Evolutionary conservation across 2,113 vertebrate genomes (phyloP).

Genomic region (Mustela nigripes): DNA sequence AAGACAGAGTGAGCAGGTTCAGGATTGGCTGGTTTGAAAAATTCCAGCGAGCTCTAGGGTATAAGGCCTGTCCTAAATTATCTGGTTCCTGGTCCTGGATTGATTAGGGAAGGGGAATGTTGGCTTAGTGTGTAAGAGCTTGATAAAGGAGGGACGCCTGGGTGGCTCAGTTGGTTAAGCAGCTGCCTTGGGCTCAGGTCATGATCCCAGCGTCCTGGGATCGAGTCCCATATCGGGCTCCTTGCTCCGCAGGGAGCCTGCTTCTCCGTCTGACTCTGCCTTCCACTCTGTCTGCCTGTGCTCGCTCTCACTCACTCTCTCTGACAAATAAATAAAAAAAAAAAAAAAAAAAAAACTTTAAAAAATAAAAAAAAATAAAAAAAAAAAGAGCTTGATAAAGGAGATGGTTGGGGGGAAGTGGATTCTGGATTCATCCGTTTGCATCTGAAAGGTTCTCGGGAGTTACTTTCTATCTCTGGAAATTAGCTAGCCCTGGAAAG

Average conservation of each 20-base stretch:
- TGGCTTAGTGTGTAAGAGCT: neutral
- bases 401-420: neutral
- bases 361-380: too few species aligned
- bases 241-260: too few species aligned
- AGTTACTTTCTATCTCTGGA: neutral
- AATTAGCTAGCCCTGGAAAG: neutral
- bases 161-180: too few species aligned
- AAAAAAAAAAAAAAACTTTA: too few species aligned
- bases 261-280: too few species aligned
- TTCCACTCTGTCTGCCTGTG: too few species aligned
- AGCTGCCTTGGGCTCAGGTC: too few species aligned
- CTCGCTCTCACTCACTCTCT: too few species aligned
- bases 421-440: neutral
- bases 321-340: too few species aligned
- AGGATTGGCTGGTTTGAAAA: neutral
- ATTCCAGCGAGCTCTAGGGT: neutral
- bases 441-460: neutral
- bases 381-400: neutral
- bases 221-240: too few species aligned
- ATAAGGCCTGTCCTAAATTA: neutral
- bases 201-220: too few species aligned
- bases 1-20: neutral
- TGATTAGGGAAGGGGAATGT: neutral
- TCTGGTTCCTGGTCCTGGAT: neutral
- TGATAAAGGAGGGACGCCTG: neutral